A percentile compares a stretch with the other conserved stretches of the same genome.
These are phyloP conservation scores for Melanotus villosus DNA, from an alignment of 2,888 invertebrate genomes.

Conservation along the genomic window DNA sequence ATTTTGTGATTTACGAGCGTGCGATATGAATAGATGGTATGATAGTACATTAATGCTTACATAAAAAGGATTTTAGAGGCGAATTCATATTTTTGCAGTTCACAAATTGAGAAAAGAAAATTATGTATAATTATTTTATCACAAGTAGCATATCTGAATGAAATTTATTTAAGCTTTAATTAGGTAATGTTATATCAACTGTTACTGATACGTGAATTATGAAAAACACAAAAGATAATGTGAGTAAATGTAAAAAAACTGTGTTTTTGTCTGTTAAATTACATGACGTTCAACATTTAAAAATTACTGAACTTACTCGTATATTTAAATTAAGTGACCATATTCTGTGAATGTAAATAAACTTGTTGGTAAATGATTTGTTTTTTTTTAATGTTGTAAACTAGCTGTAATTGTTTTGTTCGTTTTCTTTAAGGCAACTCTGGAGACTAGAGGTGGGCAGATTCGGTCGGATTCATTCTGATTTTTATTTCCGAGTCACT, in stretches of 20 bases:
- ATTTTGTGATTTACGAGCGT: background rate
- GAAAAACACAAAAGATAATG: conserved; percentile 1
- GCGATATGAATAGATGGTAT: background rate
- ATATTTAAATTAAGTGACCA: conserved; percentile 17
- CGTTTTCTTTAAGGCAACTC: no score
- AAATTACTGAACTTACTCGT: conserved; percentile 10
- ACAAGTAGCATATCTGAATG: conserved; percentile 15
- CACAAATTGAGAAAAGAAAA: background rate
- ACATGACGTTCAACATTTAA: conserved; percentile 15
- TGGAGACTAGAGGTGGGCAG: no score
- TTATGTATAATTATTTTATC: conserved; percentile 7
- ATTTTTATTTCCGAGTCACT: no score
- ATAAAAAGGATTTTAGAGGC: background rate
- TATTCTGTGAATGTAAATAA: conserved; percentile 29
- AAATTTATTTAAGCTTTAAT: conserved; percentile 16
- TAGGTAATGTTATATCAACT: conserved; percentile 8
- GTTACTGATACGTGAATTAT: background rate
- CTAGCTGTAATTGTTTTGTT: conserved; percentile 1
- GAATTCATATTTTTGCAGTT: conserved; percentile 12
- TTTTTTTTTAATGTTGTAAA: no score
- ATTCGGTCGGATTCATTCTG: no score
- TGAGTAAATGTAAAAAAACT: conserved; percentile 24
- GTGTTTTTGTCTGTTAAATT: conserved; percentile 7
- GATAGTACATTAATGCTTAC: conserved; percentile 7
- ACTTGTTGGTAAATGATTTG: conserved; percentile 24